phyloP scores from a whole-genome alignment of 2,797 vertebrate genomes.

The Sebastes diaconus region DNA sequence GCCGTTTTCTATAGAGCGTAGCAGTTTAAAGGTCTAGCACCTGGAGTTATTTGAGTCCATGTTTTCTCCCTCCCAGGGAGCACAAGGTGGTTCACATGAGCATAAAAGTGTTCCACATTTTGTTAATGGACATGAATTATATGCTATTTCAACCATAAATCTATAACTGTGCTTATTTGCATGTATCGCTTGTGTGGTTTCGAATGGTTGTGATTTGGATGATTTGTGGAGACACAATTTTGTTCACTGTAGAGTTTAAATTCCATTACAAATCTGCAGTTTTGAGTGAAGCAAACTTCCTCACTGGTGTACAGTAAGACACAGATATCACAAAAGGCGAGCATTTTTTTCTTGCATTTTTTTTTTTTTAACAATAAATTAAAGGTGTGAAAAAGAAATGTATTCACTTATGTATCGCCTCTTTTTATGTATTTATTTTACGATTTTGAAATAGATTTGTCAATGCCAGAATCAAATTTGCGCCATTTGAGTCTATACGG shows the following conservation, averaged over 20 bases:
- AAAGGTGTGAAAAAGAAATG: too few relatives aligned
- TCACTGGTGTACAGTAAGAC: not conserved
- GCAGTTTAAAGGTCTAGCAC: slow-evolving; percentile 16
- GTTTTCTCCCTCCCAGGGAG: not conserved
- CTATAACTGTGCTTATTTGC: not conserved
- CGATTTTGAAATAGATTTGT: too few relatives aligned
- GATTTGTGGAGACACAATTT: not conserved
- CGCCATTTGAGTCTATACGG: too few relatives aligned
- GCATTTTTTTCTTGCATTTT: too few relatives aligned
- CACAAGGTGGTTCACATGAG: not conserved
- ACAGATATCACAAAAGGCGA: not conserved
- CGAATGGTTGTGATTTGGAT: not conserved
- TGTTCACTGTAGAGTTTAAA: not conserved
- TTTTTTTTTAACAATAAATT: too few relatives aligned
- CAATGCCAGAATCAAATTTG: too few relatives aligned
- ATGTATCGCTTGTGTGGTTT: not conserved
- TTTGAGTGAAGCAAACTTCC: not conserved
- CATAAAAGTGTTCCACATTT: slow-evolving; percentile 4
- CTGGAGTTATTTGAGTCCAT: slow-evolving; percentile 4
- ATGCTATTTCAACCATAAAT: not conserved
- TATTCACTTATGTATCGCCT: too few relatives aligned
- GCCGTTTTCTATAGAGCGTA: not conserved
- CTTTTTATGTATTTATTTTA: too few relatives aligned
- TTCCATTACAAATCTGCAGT: not conserved
- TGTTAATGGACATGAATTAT: slow-evolving; percentile 1